Conservation (phyloP, 2,888 invertebrate genomes). For the Doris montereyensis region DNA sequence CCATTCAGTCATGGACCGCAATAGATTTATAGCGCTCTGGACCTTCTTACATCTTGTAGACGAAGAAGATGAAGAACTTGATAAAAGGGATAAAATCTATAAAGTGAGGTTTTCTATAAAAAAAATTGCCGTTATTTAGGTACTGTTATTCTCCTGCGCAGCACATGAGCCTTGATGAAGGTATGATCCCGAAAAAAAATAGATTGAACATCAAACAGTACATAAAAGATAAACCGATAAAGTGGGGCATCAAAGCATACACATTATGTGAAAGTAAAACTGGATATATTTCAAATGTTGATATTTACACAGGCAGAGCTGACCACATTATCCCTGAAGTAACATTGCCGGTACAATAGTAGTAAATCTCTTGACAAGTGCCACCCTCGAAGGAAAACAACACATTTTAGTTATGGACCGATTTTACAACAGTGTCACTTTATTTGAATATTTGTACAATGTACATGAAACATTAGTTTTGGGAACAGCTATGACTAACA, state of each 20-base stretch:
- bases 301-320: slow-evolving; percentile 27
- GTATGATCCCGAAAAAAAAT: slow-evolving; percentile 46
- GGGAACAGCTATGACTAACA: slow-evolving; percentile 26
- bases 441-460: slow-evolving; percentile 34
- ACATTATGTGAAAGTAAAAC: slow-evolving; percentile 36
- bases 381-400: slow-evolving; percentile 17
- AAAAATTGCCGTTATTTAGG: slow-evolving; percentile 31
- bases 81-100: slow-evolving; percentile 45
- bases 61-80: slow-evolving; percentile 35
- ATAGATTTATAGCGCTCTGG: slow-evolving; percentile 44
- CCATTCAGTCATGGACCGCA: slow-evolving; percentile 31
- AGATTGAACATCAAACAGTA: slow-evolving; percentile 32
- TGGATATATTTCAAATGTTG: slow-evolving; percentile 32
- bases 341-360: slow-evolving; percentile 30
- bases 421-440: slow-evolving; percentile 36
- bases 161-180: slow-evolving; percentile 41
- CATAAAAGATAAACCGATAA: slow-evolving; percentile 22
- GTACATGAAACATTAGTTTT: slow-evolving; percentile 5
- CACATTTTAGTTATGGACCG: slow-evolving; percentile 41
- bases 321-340: neutral
- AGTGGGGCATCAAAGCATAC: slow-evolving; percentile 38
- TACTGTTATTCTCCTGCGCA: slow-evolving; percentile 34
- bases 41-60: slow-evolving; percentile 42
- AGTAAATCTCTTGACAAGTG: slow-evolving; percentile 18
- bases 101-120: slow-evolving; percentile 34